phyloP scores from a whole-genome alignment of 2,888 invertebrate genomes.

The Lacanobia wlatinum region DNA sequence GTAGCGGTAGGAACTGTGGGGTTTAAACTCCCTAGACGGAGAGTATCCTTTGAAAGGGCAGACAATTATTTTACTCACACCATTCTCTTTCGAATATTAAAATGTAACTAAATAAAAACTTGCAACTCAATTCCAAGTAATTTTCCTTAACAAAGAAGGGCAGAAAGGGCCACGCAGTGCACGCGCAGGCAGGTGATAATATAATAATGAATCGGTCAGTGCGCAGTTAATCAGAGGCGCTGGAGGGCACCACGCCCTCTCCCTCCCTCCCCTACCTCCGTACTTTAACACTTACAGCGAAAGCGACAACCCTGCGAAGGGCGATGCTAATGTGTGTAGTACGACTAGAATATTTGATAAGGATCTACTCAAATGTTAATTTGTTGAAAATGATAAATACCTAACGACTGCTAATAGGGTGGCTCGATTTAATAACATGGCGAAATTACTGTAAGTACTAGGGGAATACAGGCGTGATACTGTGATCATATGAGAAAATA shows the following conservation, averaged over 20 bases:
- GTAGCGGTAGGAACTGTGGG: too few species aligned
- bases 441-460: too few species aligned
- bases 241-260: constrained; percentile 60
- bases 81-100: neutral
- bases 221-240: constrained; percentile 70
- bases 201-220: constrained; percentile 73
- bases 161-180: constrained; percentile 47
- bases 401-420: too few species aligned
- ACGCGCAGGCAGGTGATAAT: constrained; percentile 69
- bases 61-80: constrained; percentile 1
- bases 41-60: too few species aligned
- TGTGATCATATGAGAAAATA: too few species aligned
- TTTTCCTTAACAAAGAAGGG: constrained; percentile 28
- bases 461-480: too few species aligned
- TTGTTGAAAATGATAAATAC: too few species aligned
- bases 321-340: constrained; percentile 68
- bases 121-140: constrained; percentile 2
- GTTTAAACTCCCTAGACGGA: too few species aligned
- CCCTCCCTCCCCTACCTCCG: constrained; percentile 50
- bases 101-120: neutral
- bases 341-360: too few species aligned
- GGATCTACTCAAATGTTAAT: too few species aligned
- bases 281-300: constrained; percentile 70
- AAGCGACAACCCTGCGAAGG: constrained; percentile 73
- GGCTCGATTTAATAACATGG: too few species aligned